These are phyloP conservation scores for Phorcus lineatus DNA, from an alignment of 2,888 invertebrate genomes.

Conservation along the genomic window DNA sequence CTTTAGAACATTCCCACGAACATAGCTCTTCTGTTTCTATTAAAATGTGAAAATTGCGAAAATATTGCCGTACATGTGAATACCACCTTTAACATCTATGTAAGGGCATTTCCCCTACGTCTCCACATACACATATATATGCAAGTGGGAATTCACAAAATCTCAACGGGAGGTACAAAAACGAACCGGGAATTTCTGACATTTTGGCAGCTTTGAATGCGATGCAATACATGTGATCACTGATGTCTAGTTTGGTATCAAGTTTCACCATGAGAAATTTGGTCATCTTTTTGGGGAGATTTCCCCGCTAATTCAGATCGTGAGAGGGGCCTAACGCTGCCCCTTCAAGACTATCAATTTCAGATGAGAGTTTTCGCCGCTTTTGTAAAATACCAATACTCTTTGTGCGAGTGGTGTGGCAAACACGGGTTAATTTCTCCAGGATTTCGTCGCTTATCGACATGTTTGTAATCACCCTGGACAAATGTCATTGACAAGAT, in stretches of 20 bases:
- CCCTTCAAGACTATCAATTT: neutral
- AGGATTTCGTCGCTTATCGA: constrained; percentile 3
- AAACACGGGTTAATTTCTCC: constrained; percentile 1
- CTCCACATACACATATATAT: neutral
- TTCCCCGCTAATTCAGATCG: neutral
- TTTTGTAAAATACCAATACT: constrained; percentile 13
- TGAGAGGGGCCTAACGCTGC: neutral
- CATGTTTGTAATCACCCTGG: neutral
- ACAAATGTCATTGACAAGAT: neutral
- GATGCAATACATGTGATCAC: neutral
- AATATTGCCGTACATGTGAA: constrained; percentile 17
- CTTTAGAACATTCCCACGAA: constrained; percentile 8
- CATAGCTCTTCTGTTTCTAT: neutral
- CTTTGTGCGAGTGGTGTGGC: neutral
- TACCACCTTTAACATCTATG: neutral
- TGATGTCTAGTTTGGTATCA: constrained; percentile 10
- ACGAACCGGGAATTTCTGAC: constrained; percentile 7
- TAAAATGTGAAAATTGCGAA: constrained; percentile 19
- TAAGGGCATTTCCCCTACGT: neutral
- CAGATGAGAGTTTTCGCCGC: neutral
- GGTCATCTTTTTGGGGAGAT: neutral
- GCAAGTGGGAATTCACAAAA: constrained; percentile 1
- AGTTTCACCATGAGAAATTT: constrained; percentile 6
- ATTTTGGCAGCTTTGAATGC: constrained; percentile 6
- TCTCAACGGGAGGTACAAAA: constrained; percentile 11